Conservation (phyloP, 2,888 invertebrate species). For the Hedya salicella region DNA sequence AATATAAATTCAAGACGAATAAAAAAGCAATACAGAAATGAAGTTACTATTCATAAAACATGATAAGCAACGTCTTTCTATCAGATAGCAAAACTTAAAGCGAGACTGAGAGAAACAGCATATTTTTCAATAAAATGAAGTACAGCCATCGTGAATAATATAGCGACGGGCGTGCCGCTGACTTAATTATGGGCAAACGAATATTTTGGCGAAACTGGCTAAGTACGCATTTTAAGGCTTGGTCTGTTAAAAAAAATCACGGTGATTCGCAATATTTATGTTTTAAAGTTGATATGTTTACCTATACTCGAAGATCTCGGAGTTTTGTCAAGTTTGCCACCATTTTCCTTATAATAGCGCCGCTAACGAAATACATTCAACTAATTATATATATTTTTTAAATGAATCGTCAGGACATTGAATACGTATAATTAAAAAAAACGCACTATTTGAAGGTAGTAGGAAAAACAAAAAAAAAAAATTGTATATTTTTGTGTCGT, state of each 20-base stretch:
- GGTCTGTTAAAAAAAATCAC: background rate
- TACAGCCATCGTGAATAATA: conserved; percentile 22
- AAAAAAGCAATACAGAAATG: background rate
- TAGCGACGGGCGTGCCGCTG: conserved; percentile 19
- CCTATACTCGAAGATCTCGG: background rate
- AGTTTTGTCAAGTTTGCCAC: no score
- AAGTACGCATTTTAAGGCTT: background rate
- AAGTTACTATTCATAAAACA: background rate
- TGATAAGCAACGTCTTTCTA: background rate
- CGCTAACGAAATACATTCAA: no score
- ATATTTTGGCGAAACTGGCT: background rate
- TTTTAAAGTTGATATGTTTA: background rate
- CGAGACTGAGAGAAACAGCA: background rate
- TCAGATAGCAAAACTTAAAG: conserved; percentile 6
- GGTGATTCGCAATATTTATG: background rate
- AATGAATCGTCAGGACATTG: no score
- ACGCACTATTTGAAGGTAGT: no score
- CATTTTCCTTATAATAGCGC: no score
- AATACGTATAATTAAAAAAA: no score
- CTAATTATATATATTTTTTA: no score
- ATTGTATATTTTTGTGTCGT: no score
- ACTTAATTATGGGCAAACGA: conserved; percentile 34
- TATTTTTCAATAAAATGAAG: conserved; percentile 18
- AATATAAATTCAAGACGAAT: background rate
- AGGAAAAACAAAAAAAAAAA: no score